Evolutionary conservation across 2,113 vertebrate species (phyloP), one percentile per base, ranked within the genome.

Genomic region (Protobothrops flavoviridis): DNA sequence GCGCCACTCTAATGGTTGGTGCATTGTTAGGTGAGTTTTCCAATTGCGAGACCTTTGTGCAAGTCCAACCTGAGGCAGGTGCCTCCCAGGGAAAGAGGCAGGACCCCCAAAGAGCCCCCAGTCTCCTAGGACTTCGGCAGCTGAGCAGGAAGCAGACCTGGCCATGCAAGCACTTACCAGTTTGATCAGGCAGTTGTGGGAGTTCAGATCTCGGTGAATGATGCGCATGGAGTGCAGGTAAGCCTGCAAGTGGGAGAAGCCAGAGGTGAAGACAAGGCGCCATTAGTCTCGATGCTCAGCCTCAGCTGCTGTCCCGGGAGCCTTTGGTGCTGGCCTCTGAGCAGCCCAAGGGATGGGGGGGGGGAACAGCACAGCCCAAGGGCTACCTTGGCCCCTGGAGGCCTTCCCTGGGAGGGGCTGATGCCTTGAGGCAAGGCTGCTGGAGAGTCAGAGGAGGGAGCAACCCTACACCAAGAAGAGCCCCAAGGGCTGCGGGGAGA

Each of bases 121-220:
- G 24, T 3, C 26, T 7, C 13, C 23, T 2, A 43, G 4, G 20
- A 11, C 24, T 23, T 39, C 3, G 0, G 33, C 55, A 12, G 50
- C 7, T 11, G 9, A 39, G 88, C n/a, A 11, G 87, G 29, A 20
- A n/a, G 86, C 24, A 17, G 26, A 8, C 48, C 86, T 17, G 20
- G 50, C 50, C 23, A 20, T 87, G 69, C 52, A 53, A 43, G 94
- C 88, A 97, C 98, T 56, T 97, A 99, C 99, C 99, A 99, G 97
- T 97, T 99, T 99, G 96, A 99, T 98, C 90, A 99, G 98, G 98
- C 99, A 99, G 91, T 99, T 99, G 97, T 99, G 98, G 26, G 99
- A 99, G 96, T 99, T 99, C 97, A 99, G 98, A 91, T 99, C 98
- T 97, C 98, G 98, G 97, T 99, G 98, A 96, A 99, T 99, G 97